Conservation (phyloP, 1,140 invertebrate genomes). For the fruit fly (Drosophila melanogaster) region DNA sequence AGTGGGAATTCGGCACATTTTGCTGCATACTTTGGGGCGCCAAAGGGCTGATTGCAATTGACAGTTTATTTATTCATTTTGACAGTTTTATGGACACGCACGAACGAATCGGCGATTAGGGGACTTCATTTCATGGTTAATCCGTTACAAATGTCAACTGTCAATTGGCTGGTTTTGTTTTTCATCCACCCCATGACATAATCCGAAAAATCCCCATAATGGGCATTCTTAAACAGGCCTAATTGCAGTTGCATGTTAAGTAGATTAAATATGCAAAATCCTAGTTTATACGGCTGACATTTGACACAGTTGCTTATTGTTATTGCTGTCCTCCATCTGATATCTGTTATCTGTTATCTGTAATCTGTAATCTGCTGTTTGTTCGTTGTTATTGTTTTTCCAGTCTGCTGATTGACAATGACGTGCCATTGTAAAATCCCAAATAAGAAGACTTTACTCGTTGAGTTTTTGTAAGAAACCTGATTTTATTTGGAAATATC, state of each 20-base stretch:
- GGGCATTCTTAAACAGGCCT: constrained; percentile 23
- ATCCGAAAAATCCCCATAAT: background rate
- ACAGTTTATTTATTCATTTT: constrained; percentile 60
- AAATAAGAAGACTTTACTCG: no score
- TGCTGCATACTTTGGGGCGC: constrained; percentile 30
- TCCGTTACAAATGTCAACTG: constrained; percentile 70
- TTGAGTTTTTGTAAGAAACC: no score
- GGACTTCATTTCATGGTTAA: constrained; percentile 69
- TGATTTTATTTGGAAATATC: no score
- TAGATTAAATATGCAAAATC: constrained; percentile 58
- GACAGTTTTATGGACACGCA: constrained; percentile 60
- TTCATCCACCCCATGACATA: background rate
- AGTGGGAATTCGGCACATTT: constrained; percentile 25
- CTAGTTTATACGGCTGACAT: constrained; percentile 60
- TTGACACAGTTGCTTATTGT: constrained; percentile 51
- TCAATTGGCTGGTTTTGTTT: constrained; percentile 48
- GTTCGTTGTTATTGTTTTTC: constrained; percentile 25
- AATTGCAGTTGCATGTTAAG: constrained; percentile 63
- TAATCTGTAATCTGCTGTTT: background rate
- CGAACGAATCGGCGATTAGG: constrained; percentile 47
- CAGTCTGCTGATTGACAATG: constrained; percentile 45
- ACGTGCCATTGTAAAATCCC: constrained; percentile 4
- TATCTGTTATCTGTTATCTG: background rate
- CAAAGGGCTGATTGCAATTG: constrained; percentile 20
- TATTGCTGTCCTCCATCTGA: constrained; percentile 4